Percentiles rank a stretch among this genome's conserved stretches.
phyloP scores from a whole-genome alignment of 2,888 invertebrate genomes.

The Philereme transversata region DNA sequence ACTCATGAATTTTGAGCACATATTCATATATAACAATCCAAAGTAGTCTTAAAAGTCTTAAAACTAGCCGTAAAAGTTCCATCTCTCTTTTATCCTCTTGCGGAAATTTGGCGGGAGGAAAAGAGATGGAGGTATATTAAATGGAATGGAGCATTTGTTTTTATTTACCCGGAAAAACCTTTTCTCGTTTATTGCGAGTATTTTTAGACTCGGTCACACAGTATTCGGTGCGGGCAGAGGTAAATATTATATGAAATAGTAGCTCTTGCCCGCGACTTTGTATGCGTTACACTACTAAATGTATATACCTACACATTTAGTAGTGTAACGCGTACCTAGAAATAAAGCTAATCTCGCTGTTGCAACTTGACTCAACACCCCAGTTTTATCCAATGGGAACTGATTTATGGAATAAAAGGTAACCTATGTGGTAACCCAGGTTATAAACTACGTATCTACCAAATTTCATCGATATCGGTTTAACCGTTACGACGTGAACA shows the following conservation, averaged over 20 bases:
- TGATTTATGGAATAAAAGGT: no score
- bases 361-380: no score
- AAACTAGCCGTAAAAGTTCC: constrained; percentile 10
- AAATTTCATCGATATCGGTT: no score
- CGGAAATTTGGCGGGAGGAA: constrained; percentile 11
- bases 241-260: not conserved
- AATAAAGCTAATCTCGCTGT: no score
- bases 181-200: constrained; percentile 35
- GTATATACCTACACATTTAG: no score
- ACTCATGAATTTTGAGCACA: not conserved
- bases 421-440: no score
- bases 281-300: no score
- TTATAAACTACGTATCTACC: no score
- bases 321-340: no score
- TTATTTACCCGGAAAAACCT: constrained; percentile 47
- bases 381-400: no score
- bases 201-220: constrained; percentile 21
- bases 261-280: no score
- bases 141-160: constrained; percentile 50
- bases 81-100: constrained; percentile 13
- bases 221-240: not conserved
- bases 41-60: constrained; percentile 8
- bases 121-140: constrained; percentile 34
- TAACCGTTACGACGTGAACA: no score
- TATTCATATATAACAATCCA: not conserved